Conservation (phyloP, 2,888 invertebrate species). For the Lasioglossum morio region DNA sequence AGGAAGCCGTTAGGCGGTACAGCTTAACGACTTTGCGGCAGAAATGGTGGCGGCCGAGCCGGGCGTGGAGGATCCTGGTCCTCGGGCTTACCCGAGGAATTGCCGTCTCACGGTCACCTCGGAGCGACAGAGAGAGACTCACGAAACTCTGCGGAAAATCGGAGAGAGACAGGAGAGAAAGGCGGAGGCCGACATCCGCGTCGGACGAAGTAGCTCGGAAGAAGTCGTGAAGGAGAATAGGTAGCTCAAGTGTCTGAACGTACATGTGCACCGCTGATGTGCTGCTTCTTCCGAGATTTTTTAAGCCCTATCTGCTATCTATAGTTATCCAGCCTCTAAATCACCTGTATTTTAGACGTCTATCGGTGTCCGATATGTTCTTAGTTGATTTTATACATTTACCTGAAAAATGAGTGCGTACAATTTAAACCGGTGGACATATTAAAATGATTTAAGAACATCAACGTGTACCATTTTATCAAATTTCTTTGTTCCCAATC, state of each 20-base stretch:
- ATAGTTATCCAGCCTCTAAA: neutral
- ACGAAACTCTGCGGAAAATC: slow-evolving; percentile 16
- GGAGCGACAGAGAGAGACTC: neutral
- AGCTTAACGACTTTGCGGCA: slow-evolving; percentile 28
- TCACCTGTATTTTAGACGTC: neutral
- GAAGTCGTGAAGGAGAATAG: slow-evolving; percentile 45
- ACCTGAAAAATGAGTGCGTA: neutral
- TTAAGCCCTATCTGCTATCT: neutral
- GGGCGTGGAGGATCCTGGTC: neutral
- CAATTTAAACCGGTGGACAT: neutral
- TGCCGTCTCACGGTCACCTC: slow-evolving; percentile 20
- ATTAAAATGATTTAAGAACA: neutral
- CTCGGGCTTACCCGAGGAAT: slow-evolving; percentile 15
- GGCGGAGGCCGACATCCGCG: slow-evolving; percentile 46
- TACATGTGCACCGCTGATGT: slow-evolving; percentile 15
- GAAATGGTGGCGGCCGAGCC: neutral
- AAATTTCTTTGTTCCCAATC: neutral
- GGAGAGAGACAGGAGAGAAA: neutral
- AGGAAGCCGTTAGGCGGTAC: slow-evolving; percentile 9
- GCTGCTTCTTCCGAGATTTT: neutral
- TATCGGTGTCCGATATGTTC: neutral
- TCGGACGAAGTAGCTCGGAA: slow-evolving; percentile 33
- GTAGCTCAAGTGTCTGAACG: slow-evolving; percentile 20
- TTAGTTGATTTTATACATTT: neutral
- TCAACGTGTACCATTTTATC: neutral